phyloP scores from a whole-genome alignment of 1,140 invertebrate genomes.

The Hormaphis cornu region DNA sequence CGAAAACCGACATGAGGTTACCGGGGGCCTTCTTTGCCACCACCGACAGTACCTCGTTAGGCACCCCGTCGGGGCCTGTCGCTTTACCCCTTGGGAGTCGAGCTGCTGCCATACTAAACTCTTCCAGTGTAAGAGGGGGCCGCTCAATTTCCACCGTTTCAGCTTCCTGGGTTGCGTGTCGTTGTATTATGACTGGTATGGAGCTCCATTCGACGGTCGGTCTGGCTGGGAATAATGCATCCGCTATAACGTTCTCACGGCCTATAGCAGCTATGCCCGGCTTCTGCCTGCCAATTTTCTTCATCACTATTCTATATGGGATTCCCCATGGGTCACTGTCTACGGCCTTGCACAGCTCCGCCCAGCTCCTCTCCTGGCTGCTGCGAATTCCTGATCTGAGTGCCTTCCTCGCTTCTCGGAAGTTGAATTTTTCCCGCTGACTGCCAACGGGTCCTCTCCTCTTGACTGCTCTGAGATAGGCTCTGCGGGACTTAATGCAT shows the following conservation, averaged over 20 bases:
- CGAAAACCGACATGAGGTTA: no score
- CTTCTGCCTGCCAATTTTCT: background rate
- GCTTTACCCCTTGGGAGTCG: no score
- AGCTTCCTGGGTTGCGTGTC: no score
- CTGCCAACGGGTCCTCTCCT: background rate
- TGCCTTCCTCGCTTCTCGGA: background rate
- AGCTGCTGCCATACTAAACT: no score
- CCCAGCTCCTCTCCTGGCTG: background rate
- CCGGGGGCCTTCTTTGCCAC: no score
- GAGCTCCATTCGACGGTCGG: background rate
- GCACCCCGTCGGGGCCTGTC: no score
- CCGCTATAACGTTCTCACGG: background rate
- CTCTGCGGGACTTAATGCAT: background rate
- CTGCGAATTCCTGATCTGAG: background rate
- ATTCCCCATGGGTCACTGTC: background rate
- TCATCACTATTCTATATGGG: background rate
- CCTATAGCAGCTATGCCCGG: background rate
- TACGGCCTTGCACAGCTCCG: background rate
- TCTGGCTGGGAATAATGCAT: background rate
- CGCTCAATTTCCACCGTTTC: no score
- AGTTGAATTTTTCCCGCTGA: no score
- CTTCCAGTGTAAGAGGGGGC: no score
- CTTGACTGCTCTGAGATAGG: background rate
- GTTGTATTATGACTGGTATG: background rate
- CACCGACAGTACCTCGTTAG: no score